Base-by-base conservation (phyloP, 2,888 invertebrate species). In the Dinocampus coccinellae region DNA sequence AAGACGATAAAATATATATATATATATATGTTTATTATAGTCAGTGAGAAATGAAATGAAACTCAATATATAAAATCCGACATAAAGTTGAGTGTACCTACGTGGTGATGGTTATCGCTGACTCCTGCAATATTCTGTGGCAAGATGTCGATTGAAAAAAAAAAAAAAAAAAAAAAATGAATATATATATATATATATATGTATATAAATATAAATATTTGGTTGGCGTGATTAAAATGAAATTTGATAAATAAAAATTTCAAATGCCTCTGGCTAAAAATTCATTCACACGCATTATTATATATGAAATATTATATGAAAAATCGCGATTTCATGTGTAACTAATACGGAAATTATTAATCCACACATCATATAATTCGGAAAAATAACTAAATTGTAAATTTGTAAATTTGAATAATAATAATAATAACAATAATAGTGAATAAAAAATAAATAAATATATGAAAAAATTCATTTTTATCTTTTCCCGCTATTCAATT, bases 61-160 rank as follows among this genome's bases (percentile, higher is more conserved):
- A 72, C 73, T 70, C 61, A 11, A 55, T 55, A 24, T 16, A 61
- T 68, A 63, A 75, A 71, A 72, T 70, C 69, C 61, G 55, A 67
- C 42, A 65, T 20, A 22, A 60, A 70, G 71, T 67, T 67, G 68
- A 24, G 4, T 4, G 42, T n/a, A n/a, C n/a, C n/a, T 29, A 70
- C 67, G 67, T 64, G 60, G 71, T 52, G 72, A 69, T 73, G 47
- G 62, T 60, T 64, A 73, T 73, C 67, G 69, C 33, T 68, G 72
- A 73, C 42, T 73, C 24, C 29, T 53, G 69, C 73, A 65, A 66
- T 24, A 26, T 13, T 24, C 2, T 26, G 13, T 55, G 29, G 29
- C 13, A 24, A 26, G 3, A 55, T 29, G 13, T 11, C 29, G n/a
- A 55, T 26, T 24, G 55, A 3, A 55, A 11, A n/a, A n/a, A n/a